Evolutionary conservation across 2,797 vertebrate species (phyloP), one percentile per base, ranked within the genome.

Genomic region (Epinephelus malabaricus): DNA sequence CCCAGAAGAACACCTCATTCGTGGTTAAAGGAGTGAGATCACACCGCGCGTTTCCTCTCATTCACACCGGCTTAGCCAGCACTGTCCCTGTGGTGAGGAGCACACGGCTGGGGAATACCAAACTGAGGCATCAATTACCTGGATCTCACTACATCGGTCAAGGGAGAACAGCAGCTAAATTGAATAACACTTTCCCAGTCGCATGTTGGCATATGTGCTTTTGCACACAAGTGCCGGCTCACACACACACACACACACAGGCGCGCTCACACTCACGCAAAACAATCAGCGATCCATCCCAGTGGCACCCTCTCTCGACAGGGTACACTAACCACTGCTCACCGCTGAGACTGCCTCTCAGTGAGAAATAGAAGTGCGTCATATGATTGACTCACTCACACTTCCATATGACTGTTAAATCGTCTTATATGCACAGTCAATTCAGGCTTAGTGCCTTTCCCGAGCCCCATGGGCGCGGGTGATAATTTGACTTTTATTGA

Each of bases 401-500:
- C 93, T 84, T 92, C 90, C 80, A 45, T 92, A 88, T 85, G 90
- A 91, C 91, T 92, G 89, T 90, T 92, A 94, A 93, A 92, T 90
- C 73, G 79, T 82, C 91, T 88, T 87, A 78, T 82, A 76, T 70
- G 86, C 84, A 69, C 90, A 89, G 91, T 88, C 87, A 69, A 81
- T 93, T 88, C 89, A 54, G 76, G 75, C 86, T 89, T 78, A 82
- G 80, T 67, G 85, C 84, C 73, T 88, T 86, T 69, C 70, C 82
- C 55, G 25, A 78, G 84, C 88, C 91, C 89, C 79, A 77, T 82
- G 88, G 91, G 92, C 59, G 50, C 11, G 21, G 74, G 87, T 65
- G 89, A 93, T 95, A 92, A 95, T 95, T 93, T 91, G 87, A 90
- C 91, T 95, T 94, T 95, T 94, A 94, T 95, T 95, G 93, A 94